A percentile compares a stretch with the other conserved stretches of the same genome.
Conservation (phyloP, 2,888 invertebrate species). For the Diarsia dahlii region DNA sequence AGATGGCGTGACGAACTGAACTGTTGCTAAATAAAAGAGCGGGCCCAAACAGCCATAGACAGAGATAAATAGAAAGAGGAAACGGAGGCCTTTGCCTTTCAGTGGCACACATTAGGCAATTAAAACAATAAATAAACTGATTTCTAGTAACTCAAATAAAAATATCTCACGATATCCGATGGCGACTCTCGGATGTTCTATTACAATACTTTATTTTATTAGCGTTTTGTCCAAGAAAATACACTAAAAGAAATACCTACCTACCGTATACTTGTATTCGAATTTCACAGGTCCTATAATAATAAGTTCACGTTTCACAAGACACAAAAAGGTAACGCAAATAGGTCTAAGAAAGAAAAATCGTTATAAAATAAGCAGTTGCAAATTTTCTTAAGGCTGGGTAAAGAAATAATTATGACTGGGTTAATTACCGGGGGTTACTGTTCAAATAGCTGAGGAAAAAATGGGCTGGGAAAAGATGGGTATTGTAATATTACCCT, state of each 20-base stretch:
- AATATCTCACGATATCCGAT: conserved; percentile 7
- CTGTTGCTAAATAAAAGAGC: too few relatives aligned
- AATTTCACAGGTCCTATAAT: conserved; percentile 35
- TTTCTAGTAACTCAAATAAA: not conserved
- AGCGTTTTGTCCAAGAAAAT: not conserved
- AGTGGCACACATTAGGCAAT: too few relatives aligned
- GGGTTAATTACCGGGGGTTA: conserved; percentile 41
- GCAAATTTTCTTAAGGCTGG: conserved; percentile 24
- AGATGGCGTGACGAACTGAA: too few relatives aligned
- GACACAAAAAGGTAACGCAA: conserved; percentile 41
- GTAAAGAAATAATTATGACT: conserved; percentile 51
- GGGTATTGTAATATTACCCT: conserved; percentile 12
- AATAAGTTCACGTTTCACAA: conserved; percentile 50
- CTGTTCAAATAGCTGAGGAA: conserved; percentile 27
- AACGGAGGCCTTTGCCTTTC: too few relatives aligned
- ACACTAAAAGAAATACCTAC: not conserved
- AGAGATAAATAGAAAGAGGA: too few relatives aligned
- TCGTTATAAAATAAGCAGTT: conserved; percentile 35
- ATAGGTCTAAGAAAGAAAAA: conserved; percentile 37
- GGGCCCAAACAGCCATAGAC: too few relatives aligned
- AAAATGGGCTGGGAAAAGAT: not conserved
- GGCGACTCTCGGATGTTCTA: conserved; percentile 1
- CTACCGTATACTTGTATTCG: conserved; percentile 15
- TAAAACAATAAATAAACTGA: not conserved
- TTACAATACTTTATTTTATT: not conserved